Base-by-base conservation (phyloP, 2,797 vertebrate species). In the Apogon hyalosoma region DNA sequence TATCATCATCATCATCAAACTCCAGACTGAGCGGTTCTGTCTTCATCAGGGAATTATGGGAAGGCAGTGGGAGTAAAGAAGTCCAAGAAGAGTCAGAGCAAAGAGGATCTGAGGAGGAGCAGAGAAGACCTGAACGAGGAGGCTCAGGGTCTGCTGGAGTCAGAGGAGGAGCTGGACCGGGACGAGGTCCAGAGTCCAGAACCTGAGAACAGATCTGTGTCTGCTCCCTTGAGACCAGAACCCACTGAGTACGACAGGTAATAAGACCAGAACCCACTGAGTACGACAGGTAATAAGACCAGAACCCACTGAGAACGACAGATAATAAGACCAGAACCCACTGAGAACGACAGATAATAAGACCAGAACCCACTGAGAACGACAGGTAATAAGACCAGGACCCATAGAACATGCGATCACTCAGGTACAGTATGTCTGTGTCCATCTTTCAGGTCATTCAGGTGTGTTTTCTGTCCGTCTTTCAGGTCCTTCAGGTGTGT, bases 401-500 rank as follows among this genome's bases (percentile, higher is more conserved):
- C 80, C 92, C 24, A 6, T 28, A 28, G 3, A 28, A 28, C 5
- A 28, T 28, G 5, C 6, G 1, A 6, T 3, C 24, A 28, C 5
- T 6, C 24, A 28, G 4, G 24, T 28, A 28, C 24, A 28, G 6
- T 4, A 28, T 28, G 6, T 28, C 24, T 28, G 1, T 28, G 24
- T 28, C 24, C 24, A 28, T 28, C 24, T 5, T 28, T 28, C 6
- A 28, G 24, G 5, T 28, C 24, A 1, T 28, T 28, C 24, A 28
- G 24, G 24, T 28, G 24, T 28, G 6, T 28, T 28, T 28, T 39
- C 11, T 64, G 46, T 56, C 43, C 56, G 76, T 49, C 53, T 60
- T 28, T 46, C 28, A 98, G 97, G 79, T 96, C 95, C 0, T 98
- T 94, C 83, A 88, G 92, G 72, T 98, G 94, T 85, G 80, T 98